Conservation (phyloP, 2,113 vertebrate genomes). For the Struthidea cinerea region DNA sequence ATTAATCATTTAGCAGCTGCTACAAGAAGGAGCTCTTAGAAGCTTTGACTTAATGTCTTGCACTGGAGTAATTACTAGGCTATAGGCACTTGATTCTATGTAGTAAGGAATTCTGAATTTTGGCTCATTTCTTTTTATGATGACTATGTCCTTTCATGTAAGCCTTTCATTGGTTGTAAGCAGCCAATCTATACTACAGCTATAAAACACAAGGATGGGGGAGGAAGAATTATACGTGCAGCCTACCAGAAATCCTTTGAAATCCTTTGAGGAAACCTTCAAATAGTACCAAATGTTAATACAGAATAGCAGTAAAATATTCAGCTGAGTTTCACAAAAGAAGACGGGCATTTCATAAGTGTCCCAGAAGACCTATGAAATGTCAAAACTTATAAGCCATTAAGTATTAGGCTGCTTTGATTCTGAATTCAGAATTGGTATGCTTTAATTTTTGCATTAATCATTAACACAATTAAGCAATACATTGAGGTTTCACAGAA, state of each 20-base stretch:
- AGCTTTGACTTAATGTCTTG: background rate
- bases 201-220: background rate
- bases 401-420: background rate
- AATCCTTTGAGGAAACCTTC: conserved; percentile 22
- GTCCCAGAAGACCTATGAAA: background rate
- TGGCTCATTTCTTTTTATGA: conserved; percentile 17
- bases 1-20: conserved; percentile 56
- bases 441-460: conserved; percentile 36
- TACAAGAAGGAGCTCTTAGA: conserved; percentile 19
- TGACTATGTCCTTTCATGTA: background rate
- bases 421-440: conserved; percentile 4
- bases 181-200: background rate
- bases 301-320: conserved; percentile 30
- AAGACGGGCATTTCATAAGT: background rate
- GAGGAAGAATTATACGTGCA: background rate
- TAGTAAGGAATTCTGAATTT: background rate
- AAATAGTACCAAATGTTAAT: conserved; percentile 47
- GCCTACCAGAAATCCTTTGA: conserved; percentile 4
- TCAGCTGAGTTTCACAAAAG: conserved; percentile 37
- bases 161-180: conserved; percentile 5
- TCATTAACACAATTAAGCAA: background rate
- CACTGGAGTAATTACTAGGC: conserved; percentile 14
- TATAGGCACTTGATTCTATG: background rate
- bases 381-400: conserved; percentile 31
- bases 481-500: background rate